Evolutionary conservation across 1,140 invertebrate species (phyloP), one percentile per base, ranked within the genome.

Genomic region (Eumeta japonica): DNA sequence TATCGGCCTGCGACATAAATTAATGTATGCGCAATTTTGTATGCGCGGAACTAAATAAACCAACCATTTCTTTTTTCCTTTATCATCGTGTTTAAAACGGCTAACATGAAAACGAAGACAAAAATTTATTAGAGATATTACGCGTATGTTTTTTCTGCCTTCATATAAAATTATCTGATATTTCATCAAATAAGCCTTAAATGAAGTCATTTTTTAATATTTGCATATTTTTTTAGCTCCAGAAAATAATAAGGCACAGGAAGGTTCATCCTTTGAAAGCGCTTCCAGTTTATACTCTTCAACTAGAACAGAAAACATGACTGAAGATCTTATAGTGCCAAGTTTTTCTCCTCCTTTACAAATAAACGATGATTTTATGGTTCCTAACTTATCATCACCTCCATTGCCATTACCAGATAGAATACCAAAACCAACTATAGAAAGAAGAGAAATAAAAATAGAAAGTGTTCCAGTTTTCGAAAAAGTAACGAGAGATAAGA

Each of bases 261-360:
- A 85, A 39, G 86, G 86, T 14, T 88, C 86, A 51, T 89, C 86
- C 11, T 88, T 89, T 58, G 87, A 89, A 58, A 90, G 87, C 55
- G 86, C 85, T 27, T 89, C 87, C 36, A 89, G 87, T 15, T 75
- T 88, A 27, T 88, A 89, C 61, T 85, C 84, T 45, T 77, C 87
- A 16, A 84, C 86, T 20, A 79, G 85, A 41, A 85, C 81, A 46
- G 85, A 87, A 58, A 78, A 84, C 28, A 58, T 79, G 9, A 59
- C 65, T 10, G 79, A 81, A 54, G 79, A 81, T 49, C 71, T 78
- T 66, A 64, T 81, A 11, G 76, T 81, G 15, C 78, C 80, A 28
- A 76, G 61, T 52, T 75, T 64, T 58, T 76, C 67, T 37, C 76
- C 66, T 13, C 75, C 66, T 28, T 50, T 66, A 49, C 60, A 70